Base-by-base conservation (phyloP, 2,888 invertebrate genomes). In the Drosophila ezoana region DNA sequence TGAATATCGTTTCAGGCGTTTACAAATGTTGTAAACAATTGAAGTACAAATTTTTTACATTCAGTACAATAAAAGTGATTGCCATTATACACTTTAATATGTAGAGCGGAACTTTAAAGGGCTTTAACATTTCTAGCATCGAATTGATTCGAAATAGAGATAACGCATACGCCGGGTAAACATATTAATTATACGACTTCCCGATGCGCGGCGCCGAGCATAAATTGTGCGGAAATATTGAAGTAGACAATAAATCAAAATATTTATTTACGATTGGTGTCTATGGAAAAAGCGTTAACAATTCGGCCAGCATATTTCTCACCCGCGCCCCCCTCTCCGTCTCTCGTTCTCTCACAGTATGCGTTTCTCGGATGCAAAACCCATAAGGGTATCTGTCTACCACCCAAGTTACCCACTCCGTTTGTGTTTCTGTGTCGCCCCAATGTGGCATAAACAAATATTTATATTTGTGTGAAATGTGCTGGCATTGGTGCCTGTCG, bases 381-480 rank as follows among this genome's bases (percentile, higher is more conserved):
- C 87, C 76, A 78, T 84, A 78, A 75, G 74, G 56, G 58, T 62
- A 14, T 54, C 60, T 65, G 44, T 37, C 44, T 18, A 20, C 38
- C 43, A 35, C 14, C 23, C 20, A 6, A 1, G 38, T 32, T 11
- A 28, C 20, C 41, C 61, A 41, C 45, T 64, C 56, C 72, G 52
- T 64, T 48, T 62, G 59, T 59, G 59, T 73, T 63, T 69, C 44
- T 59, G 69, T 81, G 79, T 74, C 76, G 62, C 79, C 77, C 64
- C 62, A 69, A 82, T 88, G 84, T 65, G 75, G 76, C 80, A 78
- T 60, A 88, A 76, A 70, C 88, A 84, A 84, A 84, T 84, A 84
- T 88, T 86, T 82, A 62, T 84, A 81, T 73, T 87, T 80, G 71
- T 74, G 67, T 63, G 69, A 69, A 84, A 75, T 79, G 65, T 78